phyloP scores from a whole-genome alignment of 1,140 invertebrate species.

The Acromyrmex charruanus region DNA sequence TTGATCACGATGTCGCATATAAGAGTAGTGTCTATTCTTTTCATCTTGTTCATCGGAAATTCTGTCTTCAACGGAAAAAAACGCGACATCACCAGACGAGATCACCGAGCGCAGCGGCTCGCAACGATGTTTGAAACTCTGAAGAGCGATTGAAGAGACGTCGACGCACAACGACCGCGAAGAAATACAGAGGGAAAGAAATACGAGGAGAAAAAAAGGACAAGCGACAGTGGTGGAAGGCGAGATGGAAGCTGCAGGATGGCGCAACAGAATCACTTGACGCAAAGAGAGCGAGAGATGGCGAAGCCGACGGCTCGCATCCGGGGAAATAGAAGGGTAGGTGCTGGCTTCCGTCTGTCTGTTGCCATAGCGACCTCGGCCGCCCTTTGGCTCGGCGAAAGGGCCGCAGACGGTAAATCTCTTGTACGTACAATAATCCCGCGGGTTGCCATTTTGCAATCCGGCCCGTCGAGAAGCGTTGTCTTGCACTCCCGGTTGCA shows the following conservation, averaged over 20 bases:
- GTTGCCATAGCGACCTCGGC: constrained; percentile 84
- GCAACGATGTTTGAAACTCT: constrained; percentile 34
- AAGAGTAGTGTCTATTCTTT: constrained; percentile 21
- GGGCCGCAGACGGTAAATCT: constrained; percentile 84
- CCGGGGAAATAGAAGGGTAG: constrained; percentile 77
- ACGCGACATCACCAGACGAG: constrained; percentile 34
- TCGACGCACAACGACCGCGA: constrained; percentile 39
- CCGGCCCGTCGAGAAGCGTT: constrained; percentile 48
- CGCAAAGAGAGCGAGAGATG: constrained; percentile 75
- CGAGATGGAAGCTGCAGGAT: constrained; percentile 58
- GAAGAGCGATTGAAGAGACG: constrained; percentile 6
- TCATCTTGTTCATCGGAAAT: constrained; percentile 8
- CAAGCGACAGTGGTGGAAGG: neutral
- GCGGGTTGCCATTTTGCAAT: constrained; percentile 82
- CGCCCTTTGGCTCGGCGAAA: constrained; percentile 81
- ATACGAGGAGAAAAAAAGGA: constrained; percentile 25
- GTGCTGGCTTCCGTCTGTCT: constrained; percentile 80
- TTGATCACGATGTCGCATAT: constrained; percentile 10
- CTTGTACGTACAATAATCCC: constrained; percentile 85
- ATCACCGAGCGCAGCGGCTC: constrained; percentile 35
- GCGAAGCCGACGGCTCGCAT: constrained; percentile 70
- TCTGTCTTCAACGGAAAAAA: constrained; percentile 28
- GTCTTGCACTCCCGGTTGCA: constrained; percentile 42
- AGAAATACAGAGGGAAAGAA: constrained; percentile 20
- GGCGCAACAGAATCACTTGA: constrained; percentile 80